phyloP scores from a whole-genome alignment of 2,797 vertebrate species.

The Chelidonichthys spinosus region DNA sequence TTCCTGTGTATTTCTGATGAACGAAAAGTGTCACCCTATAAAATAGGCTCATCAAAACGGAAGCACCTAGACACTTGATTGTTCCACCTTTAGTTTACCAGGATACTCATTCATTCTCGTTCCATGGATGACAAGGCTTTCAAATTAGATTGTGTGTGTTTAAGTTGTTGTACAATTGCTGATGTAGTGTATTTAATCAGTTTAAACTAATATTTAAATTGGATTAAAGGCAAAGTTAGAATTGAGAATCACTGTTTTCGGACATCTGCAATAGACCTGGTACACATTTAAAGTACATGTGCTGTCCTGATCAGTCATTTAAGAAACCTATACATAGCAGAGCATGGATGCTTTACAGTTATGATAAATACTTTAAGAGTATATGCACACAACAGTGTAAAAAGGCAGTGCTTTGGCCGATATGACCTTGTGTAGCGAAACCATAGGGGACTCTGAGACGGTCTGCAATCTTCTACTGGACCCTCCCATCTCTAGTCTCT shows the following conservation, averaged over 20 bases:
- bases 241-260: background rate
- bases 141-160: background rate
- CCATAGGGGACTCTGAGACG: constrained; percentile 82
- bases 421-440: constrained; percentile 84
- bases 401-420: background rate
- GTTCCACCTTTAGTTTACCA: background rate
- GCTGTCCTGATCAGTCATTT: background rate
- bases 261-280: background rate
- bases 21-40: background rate
- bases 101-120: background rate
- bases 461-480: constrained; percentile 88
- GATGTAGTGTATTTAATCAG: background rate
- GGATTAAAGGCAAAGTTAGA: constrained; percentile 4
- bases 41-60: background rate
- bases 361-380: background rate
- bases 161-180: background rate
- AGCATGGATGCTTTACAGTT: background rate
- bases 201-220: background rate
- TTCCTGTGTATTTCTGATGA: background rate
- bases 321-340: background rate
- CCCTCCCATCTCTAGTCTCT: constrained; percentile 91
- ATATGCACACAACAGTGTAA: background rate
- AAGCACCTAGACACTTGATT: background rate
- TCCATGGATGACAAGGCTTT: background rate
- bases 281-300: background rate